Evolutionary conservation across 2,888 invertebrate genomes (phyloP).

Genomic region (Theretra japonica): DNA sequence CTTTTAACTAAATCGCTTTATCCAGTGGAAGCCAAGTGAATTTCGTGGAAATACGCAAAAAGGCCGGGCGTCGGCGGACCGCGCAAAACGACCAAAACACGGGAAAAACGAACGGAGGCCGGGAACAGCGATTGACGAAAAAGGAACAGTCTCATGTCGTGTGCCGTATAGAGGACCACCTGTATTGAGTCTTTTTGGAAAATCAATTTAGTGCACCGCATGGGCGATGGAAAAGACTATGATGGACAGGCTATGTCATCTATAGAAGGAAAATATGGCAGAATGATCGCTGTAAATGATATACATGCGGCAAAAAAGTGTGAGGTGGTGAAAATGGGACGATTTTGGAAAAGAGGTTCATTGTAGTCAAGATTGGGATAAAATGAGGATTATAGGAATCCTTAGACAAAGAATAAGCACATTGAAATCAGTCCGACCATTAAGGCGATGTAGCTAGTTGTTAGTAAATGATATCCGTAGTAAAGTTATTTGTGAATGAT

Average conservation of each 20-base stretch:
- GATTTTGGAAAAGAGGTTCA: too few relatives aligned
- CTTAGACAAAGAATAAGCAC: too few relatives aligned
- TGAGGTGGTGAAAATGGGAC: too few relatives aligned
- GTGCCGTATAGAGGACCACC: constrained; percentile 15
- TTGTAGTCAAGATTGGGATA: too few relatives aligned
- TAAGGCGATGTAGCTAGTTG: too few relatives aligned
- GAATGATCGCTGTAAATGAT: too few relatives aligned
- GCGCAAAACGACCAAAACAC: constrained; percentile 37
- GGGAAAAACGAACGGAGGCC: constrained; percentile 32
- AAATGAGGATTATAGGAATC: too few relatives aligned
- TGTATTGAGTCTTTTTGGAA: constrained; percentile 13
- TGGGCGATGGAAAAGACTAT: not conserved
- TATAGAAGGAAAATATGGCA: too few relatives aligned
- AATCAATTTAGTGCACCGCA: not conserved
- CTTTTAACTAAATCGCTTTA: constrained; percentile 25
- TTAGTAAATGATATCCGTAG: too few relatives aligned
- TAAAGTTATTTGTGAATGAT: too few relatives aligned
- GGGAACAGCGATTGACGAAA: constrained; percentile 52
- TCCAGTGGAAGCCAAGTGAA: constrained; percentile 4
- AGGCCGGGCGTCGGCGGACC: constrained; percentile 30
- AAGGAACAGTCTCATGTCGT: constrained; percentile 40
- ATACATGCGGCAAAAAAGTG: too few relatives aligned
- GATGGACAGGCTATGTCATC: not conserved
- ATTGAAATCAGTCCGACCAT: too few relatives aligned
- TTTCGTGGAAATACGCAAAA: constrained; percentile 34